A percentile compares a stretch with the other conserved stretches of the same genome.
Evolutionary conservation across 2,797 vertebrate genomes (phyloP).

Genomic region (Myotis findleyi): DNA sequence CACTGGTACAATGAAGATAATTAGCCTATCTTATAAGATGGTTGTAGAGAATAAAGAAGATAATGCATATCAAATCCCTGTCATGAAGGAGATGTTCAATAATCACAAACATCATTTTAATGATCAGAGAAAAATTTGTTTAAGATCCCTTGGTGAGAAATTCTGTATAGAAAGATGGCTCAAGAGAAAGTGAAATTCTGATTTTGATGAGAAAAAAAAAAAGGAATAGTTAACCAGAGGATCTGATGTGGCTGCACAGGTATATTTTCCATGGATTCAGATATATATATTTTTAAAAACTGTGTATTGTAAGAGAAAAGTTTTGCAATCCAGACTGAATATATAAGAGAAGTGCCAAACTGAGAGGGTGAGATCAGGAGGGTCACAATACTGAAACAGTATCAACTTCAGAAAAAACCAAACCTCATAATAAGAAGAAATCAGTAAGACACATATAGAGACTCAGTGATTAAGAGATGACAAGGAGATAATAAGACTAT

Average conservation of each 20-base stretch:
- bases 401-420: not conserved
- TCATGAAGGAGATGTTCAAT: conserved; percentile 21
- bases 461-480: not conserved
- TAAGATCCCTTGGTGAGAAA: conserved; percentile 48
- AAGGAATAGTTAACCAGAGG: not conserved
- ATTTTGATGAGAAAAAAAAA: conserved; percentile 14
- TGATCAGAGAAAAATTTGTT: not conserved
- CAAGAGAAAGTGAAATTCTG: not conserved
- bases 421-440: not conserved
- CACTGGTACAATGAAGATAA: not conserved
- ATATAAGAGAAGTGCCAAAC: not conserved
- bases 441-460: not conserved
- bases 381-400: not conserved
- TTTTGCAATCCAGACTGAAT: not conserved
- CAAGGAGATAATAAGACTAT: not conserved
- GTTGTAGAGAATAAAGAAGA: conserved; percentile 50
- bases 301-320: conserved; percentile 15
- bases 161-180: not conserved
- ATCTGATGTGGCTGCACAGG: not conserved
- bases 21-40: not conserved
- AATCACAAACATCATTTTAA: conserved; percentile 46
- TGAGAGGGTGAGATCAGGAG: not conserved
- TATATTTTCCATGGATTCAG: not conserved
- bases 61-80: not conserved
- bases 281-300: not conserved